Evolutionary conservation across 2,888 invertebrate species (phyloP).

Genomic region (Agapetus fuscipes): DNA sequence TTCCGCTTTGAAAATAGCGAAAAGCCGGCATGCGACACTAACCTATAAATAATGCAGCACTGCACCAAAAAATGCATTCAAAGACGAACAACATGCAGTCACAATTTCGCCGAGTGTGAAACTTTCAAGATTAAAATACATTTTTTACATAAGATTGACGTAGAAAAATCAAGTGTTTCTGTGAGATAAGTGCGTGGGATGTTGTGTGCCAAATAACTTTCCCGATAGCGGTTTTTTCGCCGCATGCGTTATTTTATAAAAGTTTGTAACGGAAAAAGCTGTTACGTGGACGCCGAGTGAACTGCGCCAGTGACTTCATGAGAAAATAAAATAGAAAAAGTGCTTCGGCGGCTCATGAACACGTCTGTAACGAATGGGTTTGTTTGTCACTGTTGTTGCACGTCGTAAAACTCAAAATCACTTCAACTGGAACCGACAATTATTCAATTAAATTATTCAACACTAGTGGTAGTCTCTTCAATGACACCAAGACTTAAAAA

Average conservation of each 20-base stretch:
- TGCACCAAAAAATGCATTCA: constrained; percentile 8
- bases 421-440: too few relatives aligned
- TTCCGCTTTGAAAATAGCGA: neutral
- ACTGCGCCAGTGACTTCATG: constrained; percentile 9
- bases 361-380: constrained; percentile 1
- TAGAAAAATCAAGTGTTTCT: constrained; percentile 14
- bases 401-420: too few relatives aligned
- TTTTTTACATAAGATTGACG: constrained; percentile 16
- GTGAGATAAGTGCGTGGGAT: constrained; percentile 15
- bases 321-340: neutral
- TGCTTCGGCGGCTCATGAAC: neutral
- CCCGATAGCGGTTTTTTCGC: constrained; percentile 20
- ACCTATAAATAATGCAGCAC: constrained; percentile 14
- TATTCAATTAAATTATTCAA: too few relatives aligned
- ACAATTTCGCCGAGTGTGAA: neutral
- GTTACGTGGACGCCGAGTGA: constrained; percentile 16
- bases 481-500: too few relatives aligned
- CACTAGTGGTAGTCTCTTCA: too few relatives aligned
- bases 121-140: neutral
- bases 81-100: neutral
- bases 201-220: constrained; percentile 19
- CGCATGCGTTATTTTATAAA: constrained; percentile 18
- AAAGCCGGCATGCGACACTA: constrained; percentile 14
- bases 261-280: constrained; percentile 13
- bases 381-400: too few relatives aligned